A percentile compares a stretch with the other conserved stretches of the same genome.
phyloP scores from a whole-genome alignment of 2,888 invertebrate genomes.

The Polymixis lichenea region DNA sequence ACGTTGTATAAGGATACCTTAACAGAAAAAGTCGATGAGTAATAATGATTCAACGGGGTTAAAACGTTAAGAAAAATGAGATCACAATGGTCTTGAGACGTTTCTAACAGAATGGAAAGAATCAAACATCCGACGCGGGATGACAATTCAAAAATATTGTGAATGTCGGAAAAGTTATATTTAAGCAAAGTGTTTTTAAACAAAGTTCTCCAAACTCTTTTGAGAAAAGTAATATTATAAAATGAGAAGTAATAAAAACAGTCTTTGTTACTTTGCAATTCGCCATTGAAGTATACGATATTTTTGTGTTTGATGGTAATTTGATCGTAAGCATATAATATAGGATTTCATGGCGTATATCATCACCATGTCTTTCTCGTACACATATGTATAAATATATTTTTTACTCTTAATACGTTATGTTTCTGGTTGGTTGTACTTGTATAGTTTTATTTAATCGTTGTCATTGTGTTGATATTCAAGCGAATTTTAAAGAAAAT shows the following conservation, averaged over 20 bases:
- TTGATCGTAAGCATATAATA: neutral
- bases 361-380: neutral
- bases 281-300: neutral
- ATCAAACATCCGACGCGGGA: neutral
- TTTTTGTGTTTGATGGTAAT: neutral
- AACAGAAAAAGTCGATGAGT: slow-evolving; percentile 5
- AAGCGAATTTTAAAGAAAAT: neutral
- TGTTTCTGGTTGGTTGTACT: neutral
- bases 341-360: neutral
- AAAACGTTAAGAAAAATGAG: neutral
- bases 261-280: slow-evolving; percentile 15
- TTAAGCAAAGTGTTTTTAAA: slow-evolving; percentile 1
- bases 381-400: no score
- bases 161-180: neutral
- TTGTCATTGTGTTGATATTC: neutral
- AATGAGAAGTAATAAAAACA: slow-evolving; percentile 11
- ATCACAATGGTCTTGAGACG: neutral
- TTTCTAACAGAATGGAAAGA: neutral
- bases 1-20: slow-evolving; percentile 27
- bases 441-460: neutral
- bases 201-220: neutral
- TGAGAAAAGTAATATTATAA: neutral
- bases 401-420: neutral
- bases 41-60: slow-evolving; percentile 16
- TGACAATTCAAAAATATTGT: slow-evolving; percentile 24